Evolutionary conservation across 2,113 vertebrate genomes (phyloP), one percentile per base, ranked within the genome.

Genomic region (Bombycilla garrulus): DNA sequence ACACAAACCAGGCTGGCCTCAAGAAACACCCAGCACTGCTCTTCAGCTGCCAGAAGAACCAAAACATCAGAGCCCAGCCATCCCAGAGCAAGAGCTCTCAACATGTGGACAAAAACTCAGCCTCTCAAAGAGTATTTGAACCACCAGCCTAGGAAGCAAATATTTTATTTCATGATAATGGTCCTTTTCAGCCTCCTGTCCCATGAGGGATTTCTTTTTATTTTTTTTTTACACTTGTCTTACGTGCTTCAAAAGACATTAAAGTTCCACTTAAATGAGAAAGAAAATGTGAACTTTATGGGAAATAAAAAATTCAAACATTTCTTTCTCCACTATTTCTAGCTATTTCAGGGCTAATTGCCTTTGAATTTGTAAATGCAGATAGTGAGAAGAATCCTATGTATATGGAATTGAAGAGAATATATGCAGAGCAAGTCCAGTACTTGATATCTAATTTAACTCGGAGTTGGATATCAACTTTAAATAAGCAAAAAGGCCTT

Each of bases 301-400:
- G n/a, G 80, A 94, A 90, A 71, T 66, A 78, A 88, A 96, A 96
- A 93, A 78, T 56, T 90, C 56, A 92, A 94, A 87, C 60, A 91
- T 86, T 96, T 89, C 92, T 96, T 97, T 96, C 71, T 97, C 90
- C 71, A 82, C 66, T 38, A 65, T 70, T 94, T 95, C 87, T 94
- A 92, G 81, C 82, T 90, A 90, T 95, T 96, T 97, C 95, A 95
- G 93, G 79, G 93, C 92, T 97, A 97, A 97, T 97, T 97, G 94
- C 74, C 87, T 97, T 88, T 94, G 95, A 94, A 90, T 96, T 87
- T 98, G 86, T 95, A 97, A 97, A 96, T 88, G 85, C 62, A 97
- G 97, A 96, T 93, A 97, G 97, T 96, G 72, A 97, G 96, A 95
- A 96, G 94, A 85, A 80, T 84, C 35, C 4, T 86, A 71, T 73